Conservation (phyloP, 2,113 vertebrate genomes). For the Prunella fulvescens region DNA sequence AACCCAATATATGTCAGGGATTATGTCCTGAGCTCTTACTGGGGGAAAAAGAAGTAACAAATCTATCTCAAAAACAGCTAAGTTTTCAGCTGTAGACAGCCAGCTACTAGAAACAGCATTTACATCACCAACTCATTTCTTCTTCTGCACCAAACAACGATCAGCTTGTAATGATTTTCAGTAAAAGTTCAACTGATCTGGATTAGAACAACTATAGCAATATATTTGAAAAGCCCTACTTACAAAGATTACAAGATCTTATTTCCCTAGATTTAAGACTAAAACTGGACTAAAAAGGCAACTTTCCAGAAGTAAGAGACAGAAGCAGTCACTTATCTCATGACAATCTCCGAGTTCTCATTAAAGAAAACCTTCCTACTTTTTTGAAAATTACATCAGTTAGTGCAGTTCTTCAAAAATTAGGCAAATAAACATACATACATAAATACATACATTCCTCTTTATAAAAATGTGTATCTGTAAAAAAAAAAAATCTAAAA, state of each 20-base stretch:
- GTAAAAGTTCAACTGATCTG: neutral
- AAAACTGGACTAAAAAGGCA: neutral
- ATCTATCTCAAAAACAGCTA: neutral
- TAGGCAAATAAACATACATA: neutral
- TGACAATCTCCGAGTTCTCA: neutral
- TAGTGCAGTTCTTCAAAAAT: neutral
- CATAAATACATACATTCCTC: neutral
- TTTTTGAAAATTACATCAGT: neutral
- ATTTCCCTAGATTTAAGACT: neutral
- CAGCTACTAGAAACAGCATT: neutral
- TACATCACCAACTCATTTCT: neutral
- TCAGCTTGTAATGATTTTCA: neutral
- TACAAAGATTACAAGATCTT: neutral
- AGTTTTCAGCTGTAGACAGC: neutral
- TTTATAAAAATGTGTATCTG: neutral
- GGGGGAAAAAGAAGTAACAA: neutral
- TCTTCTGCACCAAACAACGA: neutral
- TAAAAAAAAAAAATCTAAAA: neutral
- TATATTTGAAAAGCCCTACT: neutral
- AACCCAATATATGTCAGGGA: neutral
- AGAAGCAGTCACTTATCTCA: neutral
- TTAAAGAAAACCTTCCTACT: neutral
- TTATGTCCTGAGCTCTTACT: neutral
- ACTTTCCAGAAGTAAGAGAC: neutral
- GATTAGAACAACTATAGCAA: neutral